Conservation (phyloP, 1,140 invertebrate genomes). For the Idris sp. region DNA sequence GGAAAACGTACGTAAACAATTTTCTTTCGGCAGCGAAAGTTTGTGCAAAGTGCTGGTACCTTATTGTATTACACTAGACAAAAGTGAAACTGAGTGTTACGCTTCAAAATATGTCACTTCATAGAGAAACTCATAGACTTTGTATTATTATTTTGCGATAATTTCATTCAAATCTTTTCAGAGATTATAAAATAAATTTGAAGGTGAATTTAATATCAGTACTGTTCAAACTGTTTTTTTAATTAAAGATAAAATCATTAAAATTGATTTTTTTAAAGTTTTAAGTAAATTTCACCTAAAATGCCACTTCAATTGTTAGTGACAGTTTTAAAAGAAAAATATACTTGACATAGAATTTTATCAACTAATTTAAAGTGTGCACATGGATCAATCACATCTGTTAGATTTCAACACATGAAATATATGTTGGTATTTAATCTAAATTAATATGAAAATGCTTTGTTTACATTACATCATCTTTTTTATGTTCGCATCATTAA, state of each 20-base stretch:
- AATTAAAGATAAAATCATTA: too few relatives aligned
- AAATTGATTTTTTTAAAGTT: background rate
- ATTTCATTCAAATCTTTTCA: too few relatives aligned
- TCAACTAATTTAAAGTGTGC: constrained; percentile 1
- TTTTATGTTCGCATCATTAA: too few relatives aligned
- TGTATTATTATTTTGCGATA: too few relatives aligned
- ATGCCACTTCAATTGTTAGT: background rate
- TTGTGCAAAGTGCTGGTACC: too few relatives aligned
- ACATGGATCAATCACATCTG: constrained; percentile 6
- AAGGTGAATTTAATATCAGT: too few relatives aligned
- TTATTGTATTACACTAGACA: too few relatives aligned
- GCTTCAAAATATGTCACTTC: too few relatives aligned
- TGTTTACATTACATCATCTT: constrained; percentile 11
- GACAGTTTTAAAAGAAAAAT: constrained; percentile 2
- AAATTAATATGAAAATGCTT: background rate
- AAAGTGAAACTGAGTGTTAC: too few relatives aligned
- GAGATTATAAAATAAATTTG: too few relatives aligned
- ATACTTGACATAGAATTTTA: background rate
- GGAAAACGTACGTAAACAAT: constrained; percentile 24
- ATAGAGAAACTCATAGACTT: too few relatives aligned
- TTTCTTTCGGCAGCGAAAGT: background rate
- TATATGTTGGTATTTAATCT: constrained; percentile 3
- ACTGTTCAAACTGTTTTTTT: too few relatives aligned
- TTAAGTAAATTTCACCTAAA: background rate
- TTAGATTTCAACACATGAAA: background rate